Percentiles rank a stretch among this genome's conserved stretches.
These are phyloP conservation scores for Stegana nigrithorax DNA, from an alignment of 2,888 invertebrate genomes.

Conservation along the genomic window DNA sequence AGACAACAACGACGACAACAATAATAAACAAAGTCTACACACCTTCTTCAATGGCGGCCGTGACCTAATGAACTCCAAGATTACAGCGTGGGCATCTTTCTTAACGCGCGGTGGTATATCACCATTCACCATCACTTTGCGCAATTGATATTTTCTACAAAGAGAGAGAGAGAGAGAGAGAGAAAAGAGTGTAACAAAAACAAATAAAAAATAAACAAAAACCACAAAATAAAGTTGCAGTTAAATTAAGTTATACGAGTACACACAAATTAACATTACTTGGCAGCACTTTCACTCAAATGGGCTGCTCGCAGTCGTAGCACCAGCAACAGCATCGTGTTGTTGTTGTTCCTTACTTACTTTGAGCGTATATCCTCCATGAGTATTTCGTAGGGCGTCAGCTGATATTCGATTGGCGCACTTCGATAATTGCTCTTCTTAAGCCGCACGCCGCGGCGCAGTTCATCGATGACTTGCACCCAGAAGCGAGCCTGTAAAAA, in stretches of 20 bases:
- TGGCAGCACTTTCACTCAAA: neutral
- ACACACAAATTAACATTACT: too few relatives aligned
- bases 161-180: slow-evolving; percentile 20
- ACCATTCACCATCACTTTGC: slow-evolving; percentile 87
- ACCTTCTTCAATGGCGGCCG: slow-evolving; percentile 93
- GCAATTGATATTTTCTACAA: slow-evolving; percentile 82
- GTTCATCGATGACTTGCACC: slow-evolving; percentile 94
- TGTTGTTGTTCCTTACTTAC: slow-evolving; percentile 49
- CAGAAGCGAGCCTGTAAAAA: slow-evolving; percentile 86
- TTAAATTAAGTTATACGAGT: too few relatives aligned
- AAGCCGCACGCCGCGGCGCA: slow-evolving; percentile 90
- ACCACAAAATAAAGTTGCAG: neutral
- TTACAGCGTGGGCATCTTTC: slow-evolving; percentile 95
- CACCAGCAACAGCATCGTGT: neutral
- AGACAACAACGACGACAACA: neutral
- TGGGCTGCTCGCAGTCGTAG: neutral
- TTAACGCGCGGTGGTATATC: slow-evolving; percentile 85
- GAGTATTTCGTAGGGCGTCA: slow-evolving; percentile 96
- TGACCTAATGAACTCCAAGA: slow-evolving; percentile 95
- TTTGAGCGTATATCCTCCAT: slow-evolving; percentile 95
- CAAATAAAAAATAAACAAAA: neutral
- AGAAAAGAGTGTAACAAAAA: slow-evolving; percentile 27
- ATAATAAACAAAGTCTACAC: slow-evolving; percentile 47
- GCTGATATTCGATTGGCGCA: slow-evolving; percentile 88
- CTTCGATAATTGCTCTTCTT: slow-evolving; percentile 85